Percentiles rank a stretch among this genome's conserved stretches.
Evolutionary conservation across 2,888 invertebrate species (phyloP).

Genomic region (Pristionchus arcanus): DNA sequence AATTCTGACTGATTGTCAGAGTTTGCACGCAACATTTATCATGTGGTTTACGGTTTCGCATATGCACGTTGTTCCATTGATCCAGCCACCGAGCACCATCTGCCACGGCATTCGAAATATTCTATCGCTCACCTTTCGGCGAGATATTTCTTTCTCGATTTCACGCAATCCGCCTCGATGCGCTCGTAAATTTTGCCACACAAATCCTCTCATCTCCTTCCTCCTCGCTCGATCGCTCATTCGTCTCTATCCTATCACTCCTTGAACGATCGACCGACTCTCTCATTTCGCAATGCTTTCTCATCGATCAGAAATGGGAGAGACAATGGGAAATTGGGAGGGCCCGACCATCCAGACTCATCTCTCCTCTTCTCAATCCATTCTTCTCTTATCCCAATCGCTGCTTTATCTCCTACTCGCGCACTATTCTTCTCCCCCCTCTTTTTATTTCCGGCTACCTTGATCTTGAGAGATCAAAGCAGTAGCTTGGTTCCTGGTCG

Average conservation of each 20-base stretch:
- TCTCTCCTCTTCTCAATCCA: too few relatives aligned
- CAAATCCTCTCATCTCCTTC: neutral
- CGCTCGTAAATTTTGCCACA: slow-evolving; percentile 8
- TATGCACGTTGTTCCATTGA: neutral
- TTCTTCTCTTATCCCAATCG: neutral
- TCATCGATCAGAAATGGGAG: too few relatives aligned
- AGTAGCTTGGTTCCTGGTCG: neutral
- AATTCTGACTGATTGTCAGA: too few relatives aligned
- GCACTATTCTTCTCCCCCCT: neutral
- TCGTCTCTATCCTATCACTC: too few relatives aligned
- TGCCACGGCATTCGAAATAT: neutral
- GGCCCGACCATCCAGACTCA: too few relatives aligned
- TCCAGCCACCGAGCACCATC: neutral
- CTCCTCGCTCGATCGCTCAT: neutral
- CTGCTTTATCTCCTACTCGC: neutral
- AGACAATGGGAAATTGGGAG: too few relatives aligned
- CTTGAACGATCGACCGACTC: too few relatives aligned
- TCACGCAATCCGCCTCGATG: neutral
- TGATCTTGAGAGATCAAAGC: neutral
- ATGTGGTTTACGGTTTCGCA: too few relatives aligned
- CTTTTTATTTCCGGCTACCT: slow-evolving; percentile 14
- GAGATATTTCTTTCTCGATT: neutral
- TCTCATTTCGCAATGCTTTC: too few relatives aligned
- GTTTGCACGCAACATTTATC: too few relatives aligned
- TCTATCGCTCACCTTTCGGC: neutral